Conservation (phyloP, 1,140 invertebrate genomes). For the Microplitis demolitor region DNA sequence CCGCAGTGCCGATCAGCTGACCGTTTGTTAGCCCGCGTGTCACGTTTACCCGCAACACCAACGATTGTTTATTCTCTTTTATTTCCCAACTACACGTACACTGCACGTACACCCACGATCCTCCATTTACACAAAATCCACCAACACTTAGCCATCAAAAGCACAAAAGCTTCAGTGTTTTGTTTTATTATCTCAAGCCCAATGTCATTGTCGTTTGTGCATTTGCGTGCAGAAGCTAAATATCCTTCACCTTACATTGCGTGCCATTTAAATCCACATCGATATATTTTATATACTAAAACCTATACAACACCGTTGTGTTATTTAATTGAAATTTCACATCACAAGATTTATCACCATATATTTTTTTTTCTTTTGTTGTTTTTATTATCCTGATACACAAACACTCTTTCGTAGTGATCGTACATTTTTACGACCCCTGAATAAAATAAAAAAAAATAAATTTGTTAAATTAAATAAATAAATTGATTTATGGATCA, state of each 20-base stretch:
- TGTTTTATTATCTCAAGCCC: not conserved
- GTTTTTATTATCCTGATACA: too few relatives aligned
- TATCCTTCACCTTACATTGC: not conserved
- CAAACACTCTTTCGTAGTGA: too few relatives aligned
- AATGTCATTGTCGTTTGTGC: slow-evolving; percentile 23
- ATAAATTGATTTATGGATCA: too few relatives aligned
- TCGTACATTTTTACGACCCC: not conserved
- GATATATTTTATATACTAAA: not conserved
- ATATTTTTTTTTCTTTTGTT: too few relatives aligned
- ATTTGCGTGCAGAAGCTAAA: not conserved
- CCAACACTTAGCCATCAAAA: not conserved
- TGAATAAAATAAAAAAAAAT: not conserved
- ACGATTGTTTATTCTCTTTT: not conserved
- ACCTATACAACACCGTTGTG: too few relatives aligned
- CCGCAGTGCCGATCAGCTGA: slow-evolving; percentile 25
- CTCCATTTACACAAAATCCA: not conserved
- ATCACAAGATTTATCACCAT: too few relatives aligned
- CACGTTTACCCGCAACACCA: not conserved
- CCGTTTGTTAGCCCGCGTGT: not conserved
- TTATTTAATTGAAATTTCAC: too few relatives aligned
- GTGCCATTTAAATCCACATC: not conserved
- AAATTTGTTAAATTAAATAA: not conserved
- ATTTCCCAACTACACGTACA: not conserved
- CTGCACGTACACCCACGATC: not conserved
- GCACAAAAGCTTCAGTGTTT: not conserved